A percentile compares a stretch with the other conserved stretches of the same genome.
phyloP scores from a whole-genome alignment of 2,113 vertebrate genomes.

The Nematolebias whitei region DNA sequence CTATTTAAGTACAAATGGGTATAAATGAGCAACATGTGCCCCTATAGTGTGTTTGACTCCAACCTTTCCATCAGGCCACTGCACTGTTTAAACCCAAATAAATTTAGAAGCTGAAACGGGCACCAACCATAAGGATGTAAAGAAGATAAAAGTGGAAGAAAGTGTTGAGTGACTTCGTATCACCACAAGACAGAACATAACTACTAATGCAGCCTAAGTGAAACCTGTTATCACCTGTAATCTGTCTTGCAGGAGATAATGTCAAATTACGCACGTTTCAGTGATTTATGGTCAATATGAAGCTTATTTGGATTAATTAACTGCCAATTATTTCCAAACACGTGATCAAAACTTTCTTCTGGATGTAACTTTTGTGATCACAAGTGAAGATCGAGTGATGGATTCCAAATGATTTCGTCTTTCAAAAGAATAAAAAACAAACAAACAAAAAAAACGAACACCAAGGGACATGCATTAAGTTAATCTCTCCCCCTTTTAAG shows the following conservation, averaged over 20 bases:
- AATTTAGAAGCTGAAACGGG: constrained; percentile 8
- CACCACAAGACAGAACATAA: constrained; percentile 54
- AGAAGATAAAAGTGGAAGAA: not conserved
- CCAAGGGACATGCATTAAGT: constrained; percentile 70
- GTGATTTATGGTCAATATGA: constrained; percentile 42
- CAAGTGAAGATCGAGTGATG: constrained; percentile 17
- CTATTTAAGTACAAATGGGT: constrained; percentile 11
- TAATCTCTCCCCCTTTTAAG: constrained; percentile 52
- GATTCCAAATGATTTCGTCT: constrained; percentile 44
- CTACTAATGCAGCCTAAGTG: constrained; percentile 6
- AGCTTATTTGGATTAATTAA: constrained; percentile 31
- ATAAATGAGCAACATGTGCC: constrained; percentile 10
- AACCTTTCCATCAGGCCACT: constrained; percentile 20
- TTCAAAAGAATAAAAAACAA: constrained; percentile 12
- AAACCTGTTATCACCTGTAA: constrained; percentile 32
- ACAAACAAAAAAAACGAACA: constrained; percentile 41
- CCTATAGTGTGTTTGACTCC: constrained; percentile 18
- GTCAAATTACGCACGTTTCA: constrained; percentile 29
- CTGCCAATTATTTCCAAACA: constrained; percentile 41
- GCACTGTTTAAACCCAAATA: not conserved
- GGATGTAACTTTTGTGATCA: constrained; percentile 38
- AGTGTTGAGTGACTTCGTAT: constrained; percentile 14
- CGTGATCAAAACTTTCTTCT: constrained; percentile 49
- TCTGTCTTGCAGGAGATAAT: constrained; percentile 19
- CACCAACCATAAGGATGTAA: not conserved